phyloP scores from a whole-genome alignment of 2,797 vertebrate species.

The Poeciliopsis infans region DNA sequence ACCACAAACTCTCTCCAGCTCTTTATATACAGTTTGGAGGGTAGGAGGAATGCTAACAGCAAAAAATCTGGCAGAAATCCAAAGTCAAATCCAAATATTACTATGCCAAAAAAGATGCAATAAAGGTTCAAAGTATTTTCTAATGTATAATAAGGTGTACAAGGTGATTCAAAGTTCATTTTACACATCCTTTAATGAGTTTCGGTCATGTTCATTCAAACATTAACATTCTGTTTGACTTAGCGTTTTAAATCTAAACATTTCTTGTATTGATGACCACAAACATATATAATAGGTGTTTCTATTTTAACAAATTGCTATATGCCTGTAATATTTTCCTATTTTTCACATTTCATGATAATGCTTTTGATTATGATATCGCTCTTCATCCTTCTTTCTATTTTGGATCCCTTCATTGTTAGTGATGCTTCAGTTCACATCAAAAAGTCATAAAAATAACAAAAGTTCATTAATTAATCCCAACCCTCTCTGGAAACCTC shows the following conservation, averaged over 20 bases:
- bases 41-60: not conserved
- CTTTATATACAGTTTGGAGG: not conserved
- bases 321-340: not conserved
- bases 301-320: not conserved
- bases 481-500: not conserved
- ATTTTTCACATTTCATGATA: not conserved
- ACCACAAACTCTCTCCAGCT: not conserved
- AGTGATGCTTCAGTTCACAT: not conserved
- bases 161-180: not conserved
- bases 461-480: not conserved
- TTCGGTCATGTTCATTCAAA: not conserved
- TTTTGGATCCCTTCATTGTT: not conserved
- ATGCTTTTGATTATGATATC: not conserved
- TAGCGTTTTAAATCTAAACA: not conserved
- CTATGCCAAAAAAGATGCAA: not conserved
- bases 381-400: not conserved
- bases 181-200: not conserved
- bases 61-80: not conserved
- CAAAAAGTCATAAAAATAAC: constrained; percentile 1
- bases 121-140: not conserved
- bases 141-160: not conserved
- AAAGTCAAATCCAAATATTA: not conserved
- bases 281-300: not conserved
- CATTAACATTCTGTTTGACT: not conserved
- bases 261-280: not conserved